A percentile compares a stretch with the other conserved stretches of the same genome.
Conservation (phyloP, 2,113 vertebrate species). For the Athene cunicularia region DNA sequence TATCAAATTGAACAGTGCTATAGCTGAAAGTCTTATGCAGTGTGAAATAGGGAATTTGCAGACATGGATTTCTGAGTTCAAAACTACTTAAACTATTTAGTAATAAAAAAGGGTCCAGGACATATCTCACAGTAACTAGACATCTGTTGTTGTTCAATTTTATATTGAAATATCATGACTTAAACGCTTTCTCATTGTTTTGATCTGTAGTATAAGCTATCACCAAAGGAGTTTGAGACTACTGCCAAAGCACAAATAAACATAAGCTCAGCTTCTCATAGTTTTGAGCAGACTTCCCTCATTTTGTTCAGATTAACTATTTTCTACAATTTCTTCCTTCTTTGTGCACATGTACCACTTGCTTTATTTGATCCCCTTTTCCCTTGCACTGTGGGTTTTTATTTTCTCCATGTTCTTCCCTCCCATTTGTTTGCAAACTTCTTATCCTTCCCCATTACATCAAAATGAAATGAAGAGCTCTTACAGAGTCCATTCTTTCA, state of each 20-base stretch:
- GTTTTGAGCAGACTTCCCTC: not conserved
- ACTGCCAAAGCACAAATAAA: not conserved
- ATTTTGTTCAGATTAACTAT: not conserved
- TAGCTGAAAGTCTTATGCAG: not conserved
- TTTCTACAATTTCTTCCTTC: not conserved
- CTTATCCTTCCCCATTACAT: not conserved
- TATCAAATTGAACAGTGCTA: not conserved
- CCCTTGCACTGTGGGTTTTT: accelerated
- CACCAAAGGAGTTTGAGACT: not conserved
- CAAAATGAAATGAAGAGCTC: not conserved
- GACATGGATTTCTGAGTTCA: not conserved
- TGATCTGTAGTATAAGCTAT: not conserved
- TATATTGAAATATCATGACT: not conserved
- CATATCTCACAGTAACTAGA: not conserved
- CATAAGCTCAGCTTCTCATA: not conserved
- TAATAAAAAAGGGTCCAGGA: not conserved
- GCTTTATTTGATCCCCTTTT: not conserved
- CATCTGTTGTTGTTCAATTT: not conserved
- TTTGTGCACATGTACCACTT: not conserved
- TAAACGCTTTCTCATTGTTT: not conserved
- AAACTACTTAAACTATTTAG: not conserved
- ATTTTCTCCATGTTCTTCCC: not conserved
- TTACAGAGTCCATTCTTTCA: not conserved
- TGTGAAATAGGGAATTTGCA: not conserved
- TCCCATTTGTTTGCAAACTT: not conserved